Evolutionary conservation across 2,113 vertebrate species (phyloP), one percentile per base, ranked within the genome.

Genomic region (Neogale vison): DNA sequence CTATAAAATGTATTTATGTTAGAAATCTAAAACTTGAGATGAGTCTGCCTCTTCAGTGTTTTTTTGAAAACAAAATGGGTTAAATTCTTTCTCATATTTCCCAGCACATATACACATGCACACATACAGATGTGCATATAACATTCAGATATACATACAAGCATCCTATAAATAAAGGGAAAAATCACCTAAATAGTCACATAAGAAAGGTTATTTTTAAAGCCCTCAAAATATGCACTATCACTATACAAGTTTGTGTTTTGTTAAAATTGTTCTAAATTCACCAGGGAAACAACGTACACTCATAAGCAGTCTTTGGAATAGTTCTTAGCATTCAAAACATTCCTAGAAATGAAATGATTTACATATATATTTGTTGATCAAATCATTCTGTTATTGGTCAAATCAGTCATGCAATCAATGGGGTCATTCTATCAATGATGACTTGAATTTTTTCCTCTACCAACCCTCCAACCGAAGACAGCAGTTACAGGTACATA

Each of bases 1-100:
- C 59, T 96, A 88, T 93, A 95, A 93, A 97, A 94, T 71, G n/a
- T 59, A 61, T 88, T 97, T 88, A 91, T 79, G 57, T 86, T 89
- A 85, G 52, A 42, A 96, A 87, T 76, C 9, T 39, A 84, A 95
- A 93, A 95, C 39, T 39, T 94, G 36, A 67, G 12, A 88, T 76
- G 23, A 84, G 42, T 52, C 52, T 67, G 3, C 84, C 13, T 85
- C 74, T 81, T 95, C 47, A 79, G 52, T 80, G 18, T 23, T 81
- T 76, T 76, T 74, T n/a, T 71, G 26, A 87, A 88, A 95, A 88
- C 14, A 36, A 7, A 83, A 65, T 26, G 4, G 65, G 88, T 83
- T 76, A 90, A 63, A 50, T 84, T 61, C 29, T 81, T 82, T 8
- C 5, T 71, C 31, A 9, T 47, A 52, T n/a, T 67, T 93, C 26